Conservation (phyloP, 2,888 invertebrate species). For the Lissocephala sabroskyi region DNA sequence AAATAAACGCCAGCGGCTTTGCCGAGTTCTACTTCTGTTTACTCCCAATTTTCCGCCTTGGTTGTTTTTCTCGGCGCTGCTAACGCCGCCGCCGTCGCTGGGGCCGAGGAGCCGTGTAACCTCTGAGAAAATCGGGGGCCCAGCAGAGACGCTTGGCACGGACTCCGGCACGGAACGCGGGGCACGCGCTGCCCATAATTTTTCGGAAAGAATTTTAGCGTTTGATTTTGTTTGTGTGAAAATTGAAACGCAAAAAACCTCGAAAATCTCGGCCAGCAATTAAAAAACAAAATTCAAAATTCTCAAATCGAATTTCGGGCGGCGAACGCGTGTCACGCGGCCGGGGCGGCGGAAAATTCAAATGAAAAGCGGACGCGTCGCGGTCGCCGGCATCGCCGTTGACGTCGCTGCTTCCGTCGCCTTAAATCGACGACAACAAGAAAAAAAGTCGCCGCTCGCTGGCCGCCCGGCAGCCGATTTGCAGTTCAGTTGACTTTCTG, state of each 20-base stretch:
- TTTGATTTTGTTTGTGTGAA: no score
- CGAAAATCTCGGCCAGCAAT: slow-evolving; percentile 20
- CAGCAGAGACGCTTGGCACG: no score
- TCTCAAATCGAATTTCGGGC: slow-evolving; percentile 20
- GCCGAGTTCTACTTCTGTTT: no score
- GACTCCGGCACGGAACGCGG: background rate
- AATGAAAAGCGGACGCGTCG: slow-evolving; percentile 15
- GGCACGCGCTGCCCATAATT: background rate
- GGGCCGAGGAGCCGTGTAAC: no score
- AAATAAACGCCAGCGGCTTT: no score
- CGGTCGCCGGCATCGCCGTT: slow-evolving; percentile 10
- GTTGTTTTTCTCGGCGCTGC: no score
- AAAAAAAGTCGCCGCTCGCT: no score
- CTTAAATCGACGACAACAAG: no score
- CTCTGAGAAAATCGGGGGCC: no score
- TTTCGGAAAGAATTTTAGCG: no score
- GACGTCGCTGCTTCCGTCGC: slow-evolving; percentile 7
- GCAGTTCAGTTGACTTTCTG: slow-evolving; percentile 54
- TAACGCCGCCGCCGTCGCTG: no score
- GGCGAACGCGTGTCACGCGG: slow-evolving; percentile 34
- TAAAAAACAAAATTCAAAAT: slow-evolving; percentile 6
- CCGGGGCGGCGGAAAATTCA: slow-evolving; percentile 15
- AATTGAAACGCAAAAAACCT: background rate
- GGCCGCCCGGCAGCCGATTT: background rate
- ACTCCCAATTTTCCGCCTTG: no score